Evolutionary conservation across 2,888 invertebrate species (phyloP).

Genomic region (Rugalucina vietnamica): DNA sequence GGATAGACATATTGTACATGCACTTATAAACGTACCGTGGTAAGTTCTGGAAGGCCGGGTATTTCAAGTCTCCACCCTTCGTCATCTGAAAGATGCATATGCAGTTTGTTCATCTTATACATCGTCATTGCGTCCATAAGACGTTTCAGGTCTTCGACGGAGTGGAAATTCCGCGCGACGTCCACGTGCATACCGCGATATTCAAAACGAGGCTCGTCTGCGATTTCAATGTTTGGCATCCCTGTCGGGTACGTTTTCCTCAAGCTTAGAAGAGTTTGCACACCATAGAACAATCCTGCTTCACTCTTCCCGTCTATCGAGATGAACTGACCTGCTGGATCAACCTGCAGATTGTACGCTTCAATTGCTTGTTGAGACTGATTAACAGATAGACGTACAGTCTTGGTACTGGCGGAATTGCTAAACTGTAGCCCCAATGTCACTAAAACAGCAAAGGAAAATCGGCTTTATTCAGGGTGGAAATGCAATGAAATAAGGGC

Average conservation of each 20-base stretch:
- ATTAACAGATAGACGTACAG: background rate
- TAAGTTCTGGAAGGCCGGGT: constrained; percentile 80
- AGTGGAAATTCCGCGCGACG: constrained; percentile 76
- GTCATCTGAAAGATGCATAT: constrained; percentile 82
- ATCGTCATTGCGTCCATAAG: constrained; percentile 79
- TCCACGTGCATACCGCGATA: constrained; percentile 76
- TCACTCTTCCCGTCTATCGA: constrained; percentile 46
- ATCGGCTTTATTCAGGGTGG: background rate
- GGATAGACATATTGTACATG: background rate
- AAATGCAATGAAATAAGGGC: no score
- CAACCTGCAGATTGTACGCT: constrained; percentile 60
- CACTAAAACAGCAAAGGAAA: background rate
- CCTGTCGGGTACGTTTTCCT: constrained; percentile 33
- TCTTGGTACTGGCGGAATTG: background rate
- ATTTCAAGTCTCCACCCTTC: constrained; percentile 83
- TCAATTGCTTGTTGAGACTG: constrained; percentile 23
- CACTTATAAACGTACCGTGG: constrained; percentile 67
- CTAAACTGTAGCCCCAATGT: background rate
- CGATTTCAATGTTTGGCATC: constrained; percentile 55
- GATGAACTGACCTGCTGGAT: constrained; percentile 41
- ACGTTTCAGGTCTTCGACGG: constrained; percentile 68
- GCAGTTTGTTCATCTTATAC: constrained; percentile 82
- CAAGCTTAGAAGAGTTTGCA: constrained; percentile 63
- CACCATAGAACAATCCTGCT: constrained; percentile 65
- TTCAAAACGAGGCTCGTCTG: constrained; percentile 69